A percentile compares a stretch with the other conserved stretches of the same genome.
Evolutionary conservation across 2,888 invertebrate genomes (phyloP).

Genomic region (Caradrina kadenii): DNA sequence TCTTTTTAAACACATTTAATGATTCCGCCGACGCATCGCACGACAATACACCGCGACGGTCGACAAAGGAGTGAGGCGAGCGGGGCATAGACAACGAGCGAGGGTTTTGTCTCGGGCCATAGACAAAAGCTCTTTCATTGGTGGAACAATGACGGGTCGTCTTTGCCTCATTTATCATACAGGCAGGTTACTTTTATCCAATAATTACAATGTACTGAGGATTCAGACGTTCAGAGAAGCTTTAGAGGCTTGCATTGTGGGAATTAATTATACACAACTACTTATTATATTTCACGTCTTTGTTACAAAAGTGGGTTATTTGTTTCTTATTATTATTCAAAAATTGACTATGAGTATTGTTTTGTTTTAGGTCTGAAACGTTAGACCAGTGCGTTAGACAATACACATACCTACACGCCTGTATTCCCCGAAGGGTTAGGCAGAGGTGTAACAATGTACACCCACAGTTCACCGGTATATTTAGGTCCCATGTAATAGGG

Average conservation of each 20-base stretch:
- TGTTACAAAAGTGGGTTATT: constrained; percentile 71
- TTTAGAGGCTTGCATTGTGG: constrained; percentile 73
- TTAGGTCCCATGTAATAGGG: no score
- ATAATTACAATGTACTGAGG: constrained; percentile 87
- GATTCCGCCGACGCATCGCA: constrained; percentile 80
- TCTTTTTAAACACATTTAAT: constrained; percentile 79
- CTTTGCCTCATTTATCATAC: constrained; percentile 89
- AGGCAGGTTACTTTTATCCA: constrained; percentile 89
- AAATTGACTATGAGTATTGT: constrained; percentile 35
- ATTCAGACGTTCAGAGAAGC: constrained; percentile 74
- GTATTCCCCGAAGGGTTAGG: no score
- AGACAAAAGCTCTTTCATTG: constrained; percentile 89
- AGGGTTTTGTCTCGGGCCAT: constrained; percentile 85
- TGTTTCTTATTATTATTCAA: constrained; percentile 57
- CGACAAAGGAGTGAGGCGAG: constrained; percentile 85
- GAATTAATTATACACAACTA: constrained; percentile 83
- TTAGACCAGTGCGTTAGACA: no score
- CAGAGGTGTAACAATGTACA: no score
- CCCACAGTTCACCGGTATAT: no score
- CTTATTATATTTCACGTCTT: constrained; percentile 75
- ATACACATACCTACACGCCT: no score
- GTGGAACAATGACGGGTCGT: constrained; percentile 84
- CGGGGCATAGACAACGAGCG: constrained; percentile 85
- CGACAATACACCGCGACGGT: constrained; percentile 81
- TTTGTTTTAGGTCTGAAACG: constrained; percentile 11